A percentile compares a stretch with the other conserved stretches of the same genome.
Conservation (phyloP, 2,888 invertebrate genomes). For the Chrysolina americana region DNA sequence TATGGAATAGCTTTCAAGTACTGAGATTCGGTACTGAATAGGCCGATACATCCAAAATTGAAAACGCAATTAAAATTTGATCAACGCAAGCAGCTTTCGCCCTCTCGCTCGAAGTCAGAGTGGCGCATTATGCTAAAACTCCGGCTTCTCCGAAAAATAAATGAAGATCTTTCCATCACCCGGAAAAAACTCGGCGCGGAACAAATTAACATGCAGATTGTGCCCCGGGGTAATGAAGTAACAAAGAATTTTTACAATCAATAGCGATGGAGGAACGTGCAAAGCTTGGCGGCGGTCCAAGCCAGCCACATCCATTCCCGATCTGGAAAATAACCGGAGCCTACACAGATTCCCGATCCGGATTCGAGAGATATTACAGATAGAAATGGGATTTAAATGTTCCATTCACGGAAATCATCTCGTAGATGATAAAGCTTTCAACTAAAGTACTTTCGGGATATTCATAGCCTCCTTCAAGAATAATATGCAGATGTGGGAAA, state of each 20-base stretch:
- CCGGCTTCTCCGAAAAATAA: background rate
- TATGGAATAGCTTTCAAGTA: too few relatives aligned
- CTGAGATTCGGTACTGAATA: too few relatives aligned
- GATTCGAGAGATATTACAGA: slow-evolving; percentile 50
- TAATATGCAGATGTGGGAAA: slow-evolving; percentile 45
- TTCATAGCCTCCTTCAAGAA: slow-evolving; percentile 49
- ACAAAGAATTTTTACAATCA: slow-evolving; percentile 18
- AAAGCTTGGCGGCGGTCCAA: slow-evolving; percentile 22
- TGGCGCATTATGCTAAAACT: slow-evolving; percentile 14
- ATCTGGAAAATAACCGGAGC: slow-evolving; percentile 35
- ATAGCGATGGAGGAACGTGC: slow-evolving; percentile 10
- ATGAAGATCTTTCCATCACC: background rate
- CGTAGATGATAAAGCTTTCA: slow-evolving; percentile 55
- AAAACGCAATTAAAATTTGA: background rate
- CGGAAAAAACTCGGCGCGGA: background rate
- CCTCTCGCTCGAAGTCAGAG: background rate
- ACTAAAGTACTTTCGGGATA: slow-evolving; percentile 49
- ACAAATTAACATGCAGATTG: slow-evolving; percentile 12
- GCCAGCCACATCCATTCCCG: slow-evolving; percentile 10
- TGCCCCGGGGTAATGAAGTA: slow-evolving; percentile 5
- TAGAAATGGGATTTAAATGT: slow-evolving; percentile 55
- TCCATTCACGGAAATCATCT: slow-evolving; percentile 53
- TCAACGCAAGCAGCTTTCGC: background rate
- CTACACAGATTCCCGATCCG: slow-evolving; percentile 42
- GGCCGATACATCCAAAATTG: background rate